Conservation (phyloP, 2,113 vertebrate genomes). For the Toxotes chatareus region DNA sequence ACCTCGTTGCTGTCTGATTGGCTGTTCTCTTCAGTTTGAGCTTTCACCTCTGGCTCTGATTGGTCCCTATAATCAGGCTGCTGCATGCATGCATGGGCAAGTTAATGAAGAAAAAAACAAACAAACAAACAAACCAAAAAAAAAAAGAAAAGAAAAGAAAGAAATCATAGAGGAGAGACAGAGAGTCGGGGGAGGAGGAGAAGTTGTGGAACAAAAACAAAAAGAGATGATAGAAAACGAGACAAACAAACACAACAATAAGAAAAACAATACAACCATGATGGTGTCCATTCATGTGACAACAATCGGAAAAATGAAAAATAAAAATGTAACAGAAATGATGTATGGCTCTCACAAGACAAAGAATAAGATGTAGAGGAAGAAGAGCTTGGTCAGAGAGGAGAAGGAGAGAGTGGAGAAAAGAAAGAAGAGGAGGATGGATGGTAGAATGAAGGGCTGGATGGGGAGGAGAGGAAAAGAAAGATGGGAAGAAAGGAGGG, state of each 20-base stretch:
- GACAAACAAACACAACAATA: slow-evolving; percentile 76
- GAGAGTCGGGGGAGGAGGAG: slow-evolving; percentile 45
- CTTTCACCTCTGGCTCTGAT: slow-evolving; percentile 80
- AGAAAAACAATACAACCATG: slow-evolving; percentile 75
- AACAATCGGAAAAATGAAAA: slow-evolving; percentile 80
- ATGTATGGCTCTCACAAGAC: slow-evolving; percentile 89
- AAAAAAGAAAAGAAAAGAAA: slow-evolving; percentile 63
- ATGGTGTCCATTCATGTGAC: slow-evolving; percentile 80
- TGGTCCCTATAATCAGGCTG: slow-evolving; percentile 94
- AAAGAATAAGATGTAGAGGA: slow-evolving; percentile 93
- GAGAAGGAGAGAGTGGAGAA: slow-evolving; percentile 88
- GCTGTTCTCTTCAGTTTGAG: slow-evolving; percentile 81
- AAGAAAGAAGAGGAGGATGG: slow-evolving; percentile 90
- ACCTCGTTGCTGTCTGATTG: slow-evolving; percentile 80
- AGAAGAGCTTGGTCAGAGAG: slow-evolving; percentile 90
- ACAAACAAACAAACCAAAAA: slow-evolving; percentile 56
- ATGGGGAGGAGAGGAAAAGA: slow-evolving; percentile 55
- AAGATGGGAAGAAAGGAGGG: slow-evolving; percentile 61
- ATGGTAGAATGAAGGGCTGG: slow-evolving; percentile 88
- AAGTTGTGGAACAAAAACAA: slow-evolving; percentile 60
- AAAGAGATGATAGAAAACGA: slow-evolving; percentile 66
- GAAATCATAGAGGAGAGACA: slow-evolving; percentile 75
- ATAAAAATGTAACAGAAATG: slow-evolving; percentile 82
- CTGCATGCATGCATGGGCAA: slow-evolving; percentile 93
- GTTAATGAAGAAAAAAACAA: slow-evolving; percentile 91